Conservation (phyloP, 2,113 vertebrate genomes). For the Enhydra lutris region DNA sequence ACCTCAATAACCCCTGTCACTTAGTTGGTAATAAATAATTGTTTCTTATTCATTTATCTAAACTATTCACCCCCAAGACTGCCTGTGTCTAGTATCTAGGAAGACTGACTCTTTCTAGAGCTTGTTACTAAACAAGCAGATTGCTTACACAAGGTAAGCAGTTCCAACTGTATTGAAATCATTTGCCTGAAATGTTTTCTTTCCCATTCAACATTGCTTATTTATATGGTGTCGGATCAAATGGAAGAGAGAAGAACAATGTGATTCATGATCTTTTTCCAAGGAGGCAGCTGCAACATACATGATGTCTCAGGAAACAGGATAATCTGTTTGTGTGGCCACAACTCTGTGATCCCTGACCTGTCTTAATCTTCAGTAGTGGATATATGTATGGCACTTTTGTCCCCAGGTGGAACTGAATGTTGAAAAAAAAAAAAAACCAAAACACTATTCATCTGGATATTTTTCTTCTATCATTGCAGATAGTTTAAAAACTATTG, state of each 20-base stretch:
- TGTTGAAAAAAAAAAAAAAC: not conserved
- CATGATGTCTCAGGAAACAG: constrained; percentile 62
- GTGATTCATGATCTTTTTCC: constrained; percentile 27
- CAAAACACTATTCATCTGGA: not conserved
- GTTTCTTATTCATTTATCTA: not conserved
- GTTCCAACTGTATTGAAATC: not conserved
- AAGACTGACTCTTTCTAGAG: not conserved
- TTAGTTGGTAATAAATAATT: not conserved
- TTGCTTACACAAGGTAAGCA: not conserved
- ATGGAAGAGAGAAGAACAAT: constrained; percentile 41
- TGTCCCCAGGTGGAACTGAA: constrained; percentile 50
- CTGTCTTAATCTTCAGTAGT: constrained; percentile 52
- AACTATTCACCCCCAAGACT: not conserved
- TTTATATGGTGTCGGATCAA: constrained; percentile 61
- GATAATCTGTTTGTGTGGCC: constrained; percentile 70
- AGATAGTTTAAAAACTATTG: not conserved
- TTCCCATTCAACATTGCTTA: constrained; percentile 45
- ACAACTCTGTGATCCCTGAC: constrained; percentile 67
- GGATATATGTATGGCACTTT: not conserved
- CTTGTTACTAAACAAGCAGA: not conserved
- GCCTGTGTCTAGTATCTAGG: not conserved
- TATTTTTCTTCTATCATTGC: not conserved
- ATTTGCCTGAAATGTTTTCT: constrained; percentile 16
- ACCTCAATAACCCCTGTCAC: not conserved
- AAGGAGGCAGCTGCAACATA: constrained; percentile 57